Conservation (phyloP, 2,113 vertebrate genomes). For the Anguilla rostrata region DNA sequence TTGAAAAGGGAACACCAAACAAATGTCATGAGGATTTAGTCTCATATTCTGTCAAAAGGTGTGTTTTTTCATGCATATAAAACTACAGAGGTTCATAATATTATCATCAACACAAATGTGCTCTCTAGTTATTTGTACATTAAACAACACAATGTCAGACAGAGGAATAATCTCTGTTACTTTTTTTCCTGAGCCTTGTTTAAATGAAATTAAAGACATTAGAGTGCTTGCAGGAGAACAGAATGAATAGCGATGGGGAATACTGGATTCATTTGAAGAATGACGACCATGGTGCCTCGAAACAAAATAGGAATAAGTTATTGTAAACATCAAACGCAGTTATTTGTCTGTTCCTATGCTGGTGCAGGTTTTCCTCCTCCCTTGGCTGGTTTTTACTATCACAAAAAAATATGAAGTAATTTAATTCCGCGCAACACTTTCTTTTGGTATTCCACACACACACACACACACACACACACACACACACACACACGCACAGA, state of each 20-base stretch:
- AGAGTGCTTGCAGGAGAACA: neutral
- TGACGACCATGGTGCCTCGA: neutral
- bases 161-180: neutral
- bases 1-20: neutral
- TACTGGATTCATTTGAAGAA: neutral
- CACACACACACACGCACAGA: no score
- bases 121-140: neutral
- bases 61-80: neutral
- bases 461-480: no score
- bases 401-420: constrained; percentile 18
- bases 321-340: neutral
- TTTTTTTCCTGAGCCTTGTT: constrained; percentile 3
- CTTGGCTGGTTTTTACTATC: neutral
- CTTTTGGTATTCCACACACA: neutral
- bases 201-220: neutral
- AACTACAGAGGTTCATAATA: neutral
- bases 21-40: neutral
- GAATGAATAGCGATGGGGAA: neutral
- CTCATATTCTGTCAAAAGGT: neutral
- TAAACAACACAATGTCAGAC: neutral
- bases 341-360: neutral
- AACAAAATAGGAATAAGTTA: neutral
- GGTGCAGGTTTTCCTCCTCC: neutral
- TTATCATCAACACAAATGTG: neutral
- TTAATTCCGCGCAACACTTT: constrained; percentile 6